A percentile compares a stretch with the other conserved stretches of the same genome.
Conservation (phyloP, 2,797 vertebrate species). For the Knipowitschia caucasica region DNA sequence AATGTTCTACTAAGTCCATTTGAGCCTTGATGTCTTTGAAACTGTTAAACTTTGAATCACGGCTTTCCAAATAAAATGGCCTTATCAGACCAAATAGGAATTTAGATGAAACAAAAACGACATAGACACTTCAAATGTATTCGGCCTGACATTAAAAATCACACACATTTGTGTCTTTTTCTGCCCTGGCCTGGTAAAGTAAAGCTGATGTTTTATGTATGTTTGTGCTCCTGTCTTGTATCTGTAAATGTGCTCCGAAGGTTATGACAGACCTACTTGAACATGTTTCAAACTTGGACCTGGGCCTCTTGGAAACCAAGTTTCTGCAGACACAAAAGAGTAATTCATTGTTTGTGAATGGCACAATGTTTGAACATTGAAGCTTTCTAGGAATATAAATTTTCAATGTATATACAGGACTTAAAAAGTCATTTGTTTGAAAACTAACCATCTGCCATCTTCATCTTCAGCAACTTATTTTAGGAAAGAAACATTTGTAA, state of each 20-base stretch:
- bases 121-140: too few relatives aligned
- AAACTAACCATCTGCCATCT: not conserved
- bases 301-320: not conserved
- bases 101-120: too few relatives aligned
- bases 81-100: too few relatives aligned
- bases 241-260: conserved; percentile 35
- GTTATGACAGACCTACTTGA: conserved; percentile 22
- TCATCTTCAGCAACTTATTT: not conserved
- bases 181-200: conserved; percentile 55
- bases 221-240: conserved; percentile 26
- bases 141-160: too few relatives aligned
- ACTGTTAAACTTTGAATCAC: too few relatives aligned
- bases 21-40: too few relatives aligned
- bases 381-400: conserved; percentile 2
- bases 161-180: too few relatives aligned
- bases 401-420: not conserved
- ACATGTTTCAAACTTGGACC: conserved; percentile 8
- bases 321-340: not conserved
- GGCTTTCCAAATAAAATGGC: too few relatives aligned
- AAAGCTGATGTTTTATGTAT: conserved; percentile 45
- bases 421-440: not conserved
- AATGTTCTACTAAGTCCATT: too few relatives aligned
- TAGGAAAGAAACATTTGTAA: too few relatives aligned
- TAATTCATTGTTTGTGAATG: not conserved
- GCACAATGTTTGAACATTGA: not conserved